Evolutionary conservation across 92 coral and sea anemone species (phyloP), one percentile per base, ranked within the genome.

Genomic region (Epizoanthus fatuus): DNA sequence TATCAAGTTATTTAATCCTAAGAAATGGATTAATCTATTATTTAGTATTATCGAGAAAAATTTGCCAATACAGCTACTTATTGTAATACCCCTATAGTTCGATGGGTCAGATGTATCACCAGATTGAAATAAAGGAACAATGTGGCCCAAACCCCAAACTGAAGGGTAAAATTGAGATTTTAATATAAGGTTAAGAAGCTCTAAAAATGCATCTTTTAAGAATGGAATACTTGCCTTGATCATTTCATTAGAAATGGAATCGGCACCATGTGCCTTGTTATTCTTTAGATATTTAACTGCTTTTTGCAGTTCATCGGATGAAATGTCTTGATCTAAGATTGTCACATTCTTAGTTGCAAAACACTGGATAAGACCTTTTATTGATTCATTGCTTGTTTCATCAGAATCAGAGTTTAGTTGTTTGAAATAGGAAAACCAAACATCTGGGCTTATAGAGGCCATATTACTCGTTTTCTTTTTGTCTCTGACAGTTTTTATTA

Each of bases 131-230:
- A 64, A 7, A 64, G 69, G 69, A 29, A 22, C 25, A 22, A 22
- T 22, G 25, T 22, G 25, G 25, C 25, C 25, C 25, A 22, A 22
- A 22, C 25, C 25, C 25, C 25, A 22, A 22, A 67, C n/a, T 67
- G 72, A 67, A 67, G 72, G 72, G 14, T 67, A 67, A 67, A 67
- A 67, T 35, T 67, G 9, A 32, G 72, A 37, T 67, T 67, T 67
- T 7, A 9, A 63, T 17, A 2, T 32, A 4, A 63, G 5, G 25
- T 63, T 63, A 19, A 16, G 8, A 6, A 67, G 72, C n/a, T 67
- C 38, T 16, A 67, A 10, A 35, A 29, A 67, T 3, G 72, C 52
- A 67, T 35, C 3, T 67, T 37, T 67, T 4, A 67, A 40, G 5
- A 29, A 67, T 67, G 72, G 72, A 67, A 67, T 37, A 11, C 52